Base-by-base conservation (phyloP, 1,140 invertebrate species). In the Coboldia fuscipes region DNA sequence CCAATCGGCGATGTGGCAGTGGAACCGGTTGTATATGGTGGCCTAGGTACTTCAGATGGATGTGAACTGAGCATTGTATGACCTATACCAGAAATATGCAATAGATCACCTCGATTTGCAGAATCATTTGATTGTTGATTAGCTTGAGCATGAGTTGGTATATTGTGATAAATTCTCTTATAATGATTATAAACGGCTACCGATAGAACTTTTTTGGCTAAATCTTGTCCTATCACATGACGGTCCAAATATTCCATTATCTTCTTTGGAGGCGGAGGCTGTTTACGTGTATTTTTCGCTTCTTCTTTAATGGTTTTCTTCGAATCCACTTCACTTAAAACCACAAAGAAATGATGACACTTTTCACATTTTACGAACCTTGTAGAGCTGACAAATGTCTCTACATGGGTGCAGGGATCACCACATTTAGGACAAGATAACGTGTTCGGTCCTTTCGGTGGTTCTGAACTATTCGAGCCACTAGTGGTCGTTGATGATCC, bases 171-270 rank as follows among this genome's bases (percentile, higher is more conserved):
- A 47, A 97, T 89, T 46, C 92, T 66, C 61, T 97, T 97, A 56
- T 97, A 98, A 56, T 99, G 96, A 60, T 97, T 97, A 58, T 98
- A 98, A 2, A 98, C 90, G 18, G 93, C 93, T 4, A 98, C 93
- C 19, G 90, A 81, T 8, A 99, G 60, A n/a, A 97, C 90, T 62
- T 96, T 97, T 56, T 99, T 99, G 0, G 93, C 94, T 57, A 82
- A 72, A 41, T 96, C 82, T 62, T 98, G 94, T 0, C 93, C 94
- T n/a, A 98, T 75, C 13, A 98, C 90, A 61, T 90, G 88, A 48
- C 79, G 83, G 56, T 97, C 84, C 21, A 98, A 61, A 59, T 88
- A 97, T 45, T 90, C 81, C 60, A 79, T 90, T 39, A 97, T 97
- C 72, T 94, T 93, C 60, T 90, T 92, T 0, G 86, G 88, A 1